phyloP scores from a whole-genome alignment of 2,113 vertebrate genomes.

The Rhombomys opimus region DNA sequence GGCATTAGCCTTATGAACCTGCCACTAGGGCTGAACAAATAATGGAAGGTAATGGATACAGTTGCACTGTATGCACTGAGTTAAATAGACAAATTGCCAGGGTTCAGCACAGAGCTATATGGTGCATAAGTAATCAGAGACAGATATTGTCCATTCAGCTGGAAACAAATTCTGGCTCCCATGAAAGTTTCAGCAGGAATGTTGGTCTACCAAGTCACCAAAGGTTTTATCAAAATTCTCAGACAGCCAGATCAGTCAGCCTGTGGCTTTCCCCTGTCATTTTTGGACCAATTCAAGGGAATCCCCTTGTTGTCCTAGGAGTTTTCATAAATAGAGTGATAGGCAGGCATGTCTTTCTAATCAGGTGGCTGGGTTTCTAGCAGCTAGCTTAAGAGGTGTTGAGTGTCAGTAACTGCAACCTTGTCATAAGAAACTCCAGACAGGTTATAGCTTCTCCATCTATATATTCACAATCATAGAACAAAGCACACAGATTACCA shows the following conservation, averaged over 20 bases:
- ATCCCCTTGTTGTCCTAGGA: not conserved
- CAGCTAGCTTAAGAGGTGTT: not conserved
- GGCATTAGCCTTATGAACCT: slow-evolving; percentile 13
- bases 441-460: not conserved
- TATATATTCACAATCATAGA: not conserved
- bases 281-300: slow-evolving; percentile 35
- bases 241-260: slow-evolving; percentile 52
- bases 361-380: slow-evolving; percentile 29
- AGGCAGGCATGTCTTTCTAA: not conserved
- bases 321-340: not conserved
- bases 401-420: not conserved
- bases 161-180: slow-evolving; percentile 41
- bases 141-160: slow-evolving; percentile 34
- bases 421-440: not conserved
- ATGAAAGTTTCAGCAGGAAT: slow-evolving; percentile 55
- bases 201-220: not conserved
- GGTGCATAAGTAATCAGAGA: slow-evolving; percentile 24
- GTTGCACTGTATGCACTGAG: not conserved
- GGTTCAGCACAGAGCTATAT: not conserved
- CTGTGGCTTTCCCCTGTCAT: not conserved
- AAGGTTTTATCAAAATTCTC: slow-evolving; percentile 43
- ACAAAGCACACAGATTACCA: not conserved
- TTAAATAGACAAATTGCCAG: slow-evolving; percentile 57
- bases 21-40: slow-evolving; percentile 23
- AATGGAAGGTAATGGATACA: slow-evolving; percentile 15